A percentile compares a stretch with the other conserved stretches of the same genome.
phyloP scores from a whole-genome alignment of 30 jellyfish, hydroid and myxozoan species.

The Aurelia sp. region DNA sequence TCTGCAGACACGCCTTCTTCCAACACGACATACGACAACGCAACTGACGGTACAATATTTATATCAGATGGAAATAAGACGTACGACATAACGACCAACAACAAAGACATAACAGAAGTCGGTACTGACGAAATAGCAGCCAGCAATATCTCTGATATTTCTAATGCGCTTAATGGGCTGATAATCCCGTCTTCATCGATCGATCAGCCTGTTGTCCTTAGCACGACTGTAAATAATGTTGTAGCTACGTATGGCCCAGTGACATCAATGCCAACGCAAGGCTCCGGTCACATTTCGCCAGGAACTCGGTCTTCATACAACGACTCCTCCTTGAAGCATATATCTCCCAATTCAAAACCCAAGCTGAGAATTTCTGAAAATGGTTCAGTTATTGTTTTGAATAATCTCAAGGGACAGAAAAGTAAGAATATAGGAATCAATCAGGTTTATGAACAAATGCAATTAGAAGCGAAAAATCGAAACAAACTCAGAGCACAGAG shows the following conservation, averaged over 20 bases:
- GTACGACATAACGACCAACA: slow-evolving; percentile 17
- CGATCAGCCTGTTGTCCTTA: not conserved
- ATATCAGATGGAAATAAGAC: slow-evolving; percentile 20
- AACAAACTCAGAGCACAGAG: slow-evolving; percentile 23
- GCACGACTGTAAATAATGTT: not conserved
- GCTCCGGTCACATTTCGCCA: slow-evolving; percentile 51
- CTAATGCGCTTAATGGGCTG: not conserved
- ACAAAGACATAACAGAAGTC: too few species aligned
- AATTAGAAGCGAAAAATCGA: slow-evolving; percentile 13
- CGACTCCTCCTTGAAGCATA: slow-evolving; percentile 16
- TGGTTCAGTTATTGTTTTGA: slow-evolving; percentile 55
- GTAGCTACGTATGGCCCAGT: slow-evolving; percentile 1
- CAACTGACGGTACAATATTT: not conserved
- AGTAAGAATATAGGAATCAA: slow-evolving; percentile 25
- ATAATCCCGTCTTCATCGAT: not conserved
- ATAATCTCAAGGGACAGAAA: not conserved
- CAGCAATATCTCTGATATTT: not conserved
- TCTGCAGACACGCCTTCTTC: not conserved
- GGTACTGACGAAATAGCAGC: not conserved
- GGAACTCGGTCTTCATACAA: slow-evolving; percentile 6
- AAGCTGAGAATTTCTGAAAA: slow-evolving; percentile 36
- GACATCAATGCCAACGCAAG: not conserved
- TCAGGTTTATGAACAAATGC: slow-evolving; percentile 26
- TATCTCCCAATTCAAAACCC: slow-evolving; percentile 58
- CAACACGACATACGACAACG: not conserved